These are phyloP conservation scores for Oscarella lobularis DNA, from an alignment of 37 sponge, comb jelly and placozoan species.

Conservation along the genomic window DNA sequence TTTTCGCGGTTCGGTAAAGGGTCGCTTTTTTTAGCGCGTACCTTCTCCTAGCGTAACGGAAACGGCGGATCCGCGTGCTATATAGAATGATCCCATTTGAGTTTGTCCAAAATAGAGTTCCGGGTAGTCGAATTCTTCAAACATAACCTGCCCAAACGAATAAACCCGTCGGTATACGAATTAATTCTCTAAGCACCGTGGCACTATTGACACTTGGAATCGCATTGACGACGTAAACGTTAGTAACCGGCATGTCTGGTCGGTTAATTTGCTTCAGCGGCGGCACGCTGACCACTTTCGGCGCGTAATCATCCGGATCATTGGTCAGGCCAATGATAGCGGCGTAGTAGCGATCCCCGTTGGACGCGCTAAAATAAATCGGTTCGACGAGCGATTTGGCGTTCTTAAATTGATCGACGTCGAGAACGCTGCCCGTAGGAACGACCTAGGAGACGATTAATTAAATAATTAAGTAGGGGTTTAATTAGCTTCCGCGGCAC, in stretches of 20 bases:
- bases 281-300: slow-evolving; percentile 3
- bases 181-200: too few relatives aligned
- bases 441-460: neutral
- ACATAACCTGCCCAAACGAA: neutral
- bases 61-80: neutral
- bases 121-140: neutral
- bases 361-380: neutral
- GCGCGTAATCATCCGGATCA: neutral
- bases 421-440: neutral
- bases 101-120: neutral
- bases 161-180: too few relatives aligned
- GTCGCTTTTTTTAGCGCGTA: neutral
- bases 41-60: neutral
- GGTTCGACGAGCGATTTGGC: neutral
- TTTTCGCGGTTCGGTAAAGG: too few relatives aligned
- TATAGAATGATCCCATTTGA: neutral
- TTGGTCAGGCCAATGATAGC: neutral
- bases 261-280: neutral
- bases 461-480: too few relatives aligned
- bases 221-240: neutral
- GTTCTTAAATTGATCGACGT: neutral
- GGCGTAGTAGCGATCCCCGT: neutral
- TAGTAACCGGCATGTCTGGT: neutral
- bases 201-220: too few relatives aligned
- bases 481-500: too few relatives aligned